Base-by-base conservation (phyloP, 2,113 vertebrate genomes). In the Elachura formosa region DNA sequence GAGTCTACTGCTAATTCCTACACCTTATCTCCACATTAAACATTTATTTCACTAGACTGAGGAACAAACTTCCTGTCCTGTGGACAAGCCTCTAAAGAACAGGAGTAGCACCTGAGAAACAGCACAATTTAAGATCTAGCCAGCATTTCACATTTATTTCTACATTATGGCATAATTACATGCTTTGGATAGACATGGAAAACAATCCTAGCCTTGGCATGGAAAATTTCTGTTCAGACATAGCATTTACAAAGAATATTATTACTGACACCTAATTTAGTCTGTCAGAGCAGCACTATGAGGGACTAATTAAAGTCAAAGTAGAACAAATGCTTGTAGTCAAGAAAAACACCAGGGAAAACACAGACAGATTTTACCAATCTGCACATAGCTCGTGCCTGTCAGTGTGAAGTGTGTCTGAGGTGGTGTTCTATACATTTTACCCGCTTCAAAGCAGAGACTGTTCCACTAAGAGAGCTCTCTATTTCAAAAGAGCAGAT, bases 291-390 rank as follows among this genome's bases (percentile, higher is more conserved):
- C 24, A 10, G 38, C 55, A 77, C 76, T 87, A 58, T 52, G 71
- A 93, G 68, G 68, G 68, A 93, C 84, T 93, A 95, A 95, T 94
- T 93, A 93, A 93, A 87, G 58, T 59, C 90, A 59, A 93, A 89
- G 38, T 28, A 59, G 74, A 96, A 96, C 84, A 94, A 96, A 85
- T 75, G 67, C 63, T 66, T 75, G 64, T 36, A 63, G 81, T 95
- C 49, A 58, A 68, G 84, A 93, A 94, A 92, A 95, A 49, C 88
- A 72, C 43, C 36, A 21, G 58, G 71, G 91, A 86, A 90, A 92
- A 85, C 40, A 58, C 3, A 22, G 72, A 78, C 67, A 93, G 83
- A 85, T 87, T 87, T 94, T 84, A 84, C 73, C 74, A 68, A 74
- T 34, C 40, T 80, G 78, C 58, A 45, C 33, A 31, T 3, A 69